These are phyloP conservation scores for Smittia sp. DNA, from an alignment of 2,888 invertebrate species.

Conservation along the genomic window DNA sequence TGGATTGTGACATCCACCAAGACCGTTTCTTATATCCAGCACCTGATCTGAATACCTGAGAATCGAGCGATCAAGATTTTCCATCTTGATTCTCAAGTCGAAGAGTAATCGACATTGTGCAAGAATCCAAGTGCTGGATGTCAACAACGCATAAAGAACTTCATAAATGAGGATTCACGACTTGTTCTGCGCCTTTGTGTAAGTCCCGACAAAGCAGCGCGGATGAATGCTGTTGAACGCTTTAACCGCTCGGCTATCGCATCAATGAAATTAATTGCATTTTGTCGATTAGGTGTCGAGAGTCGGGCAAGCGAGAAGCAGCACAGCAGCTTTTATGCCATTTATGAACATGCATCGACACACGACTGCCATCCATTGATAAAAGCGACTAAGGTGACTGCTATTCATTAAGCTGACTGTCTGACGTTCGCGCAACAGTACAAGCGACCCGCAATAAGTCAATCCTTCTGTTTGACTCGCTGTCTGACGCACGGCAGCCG, in stretches of 20 bases:
- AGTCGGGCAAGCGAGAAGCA: background rate
- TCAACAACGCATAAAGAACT: background rate
- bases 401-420: background rate
- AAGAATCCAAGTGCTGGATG: conserved; percentile 7
- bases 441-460: background rate
- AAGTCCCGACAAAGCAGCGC: background rate
- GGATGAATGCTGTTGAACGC: background rate
- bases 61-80: too few species aligned
- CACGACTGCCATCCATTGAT: background rate
- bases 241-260: background rate
- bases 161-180: background rate
- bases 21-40: too few species aligned
- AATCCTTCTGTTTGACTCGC: background rate
- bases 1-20: too few species aligned
- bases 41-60: too few species aligned
- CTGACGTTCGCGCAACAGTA: background rate
- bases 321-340: background rate
- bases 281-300: background rate
- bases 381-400: background rate
- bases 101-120: background rate
- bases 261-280: background rate
- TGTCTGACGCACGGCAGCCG: background rate
- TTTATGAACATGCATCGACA: background rate
- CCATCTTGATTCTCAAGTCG: background rate
- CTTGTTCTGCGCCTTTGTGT: background rate